phyloP scores from a whole-genome alignment of 53 echinoderm and acorn worm genomes.

The Crossaster papposus region DNA sequence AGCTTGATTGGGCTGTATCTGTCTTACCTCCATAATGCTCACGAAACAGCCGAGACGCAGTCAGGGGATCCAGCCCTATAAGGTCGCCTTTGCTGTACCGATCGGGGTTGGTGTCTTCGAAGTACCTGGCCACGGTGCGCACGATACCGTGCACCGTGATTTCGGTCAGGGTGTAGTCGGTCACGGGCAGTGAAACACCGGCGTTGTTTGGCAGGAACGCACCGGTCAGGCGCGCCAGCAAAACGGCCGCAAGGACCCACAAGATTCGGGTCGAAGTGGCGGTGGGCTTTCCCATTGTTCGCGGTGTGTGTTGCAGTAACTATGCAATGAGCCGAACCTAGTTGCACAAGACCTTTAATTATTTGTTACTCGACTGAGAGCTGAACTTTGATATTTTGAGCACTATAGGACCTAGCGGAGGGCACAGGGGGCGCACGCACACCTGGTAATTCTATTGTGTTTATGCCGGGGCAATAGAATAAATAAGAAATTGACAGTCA shows the following conservation, averaged over 20 bases:
- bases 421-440: too few relatives aligned
- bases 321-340: neutral
- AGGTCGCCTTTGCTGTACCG: slow-evolving; percentile 37
- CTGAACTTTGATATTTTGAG: neutral
- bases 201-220: slow-evolving; percentile 56
- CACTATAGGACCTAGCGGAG: too few relatives aligned
- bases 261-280: neutral
- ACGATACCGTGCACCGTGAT: slow-evolving; percentile 59
- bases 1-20: neutral
- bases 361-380: neutral
- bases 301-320: neutral
- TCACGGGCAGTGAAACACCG: neutral
- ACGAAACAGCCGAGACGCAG: slow-evolving; percentile 47
- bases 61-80: slow-evolving; percentile 33
- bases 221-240: neutral
- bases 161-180: slow-evolving; percentile 57
- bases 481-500: too few relatives aligned
- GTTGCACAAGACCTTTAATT: neutral
- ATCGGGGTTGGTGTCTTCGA: slow-evolving; percentile 48
- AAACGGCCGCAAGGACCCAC: neutral
- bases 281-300: neutral
- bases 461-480: too few relatives aligned
- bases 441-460: too few relatives aligned
- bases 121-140: slow-evolving; percentile 56
- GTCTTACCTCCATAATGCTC: slow-evolving; percentile 65